Percentiles rank a stretch among this genome's conserved stretches.
These are phyloP conservation scores for Euthynnus affinis DNA, from an alignment of 2,797 vertebrate species.

Conservation along the genomic window DNA sequence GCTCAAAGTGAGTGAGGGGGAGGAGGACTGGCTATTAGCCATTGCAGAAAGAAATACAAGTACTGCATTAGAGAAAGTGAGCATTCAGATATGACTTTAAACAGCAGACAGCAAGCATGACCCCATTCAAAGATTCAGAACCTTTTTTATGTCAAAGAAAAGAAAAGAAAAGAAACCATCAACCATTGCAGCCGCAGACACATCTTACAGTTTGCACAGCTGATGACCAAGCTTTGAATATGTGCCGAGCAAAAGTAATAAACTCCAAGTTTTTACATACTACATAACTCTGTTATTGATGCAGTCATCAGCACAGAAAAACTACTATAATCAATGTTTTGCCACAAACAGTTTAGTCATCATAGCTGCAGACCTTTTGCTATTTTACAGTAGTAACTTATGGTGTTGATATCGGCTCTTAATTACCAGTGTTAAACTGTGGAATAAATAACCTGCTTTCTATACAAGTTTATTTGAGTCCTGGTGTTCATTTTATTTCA, in stretches of 20 bases:
- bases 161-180: neutral
- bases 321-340: neutral
- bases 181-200: conserved; percentile 9
- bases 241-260: neutral
- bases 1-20: conserved; percentile 2
- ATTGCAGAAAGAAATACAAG: conserved; percentile 20
- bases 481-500: conserved; percentile 1
- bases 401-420: conserved; percentile 1
- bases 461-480: neutral
- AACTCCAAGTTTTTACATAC: neutral
- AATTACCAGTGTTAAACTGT: conserved; percentile 5
- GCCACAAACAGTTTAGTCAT: neutral
- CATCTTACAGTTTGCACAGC: neutral
- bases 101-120: neutral
- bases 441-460: conserved; percentile 12
- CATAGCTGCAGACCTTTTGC: neutral
- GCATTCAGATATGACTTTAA: neutral
- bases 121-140: conserved; percentile 27
- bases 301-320: conserved; percentile 7
- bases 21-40: conserved; percentile 34
- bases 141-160: conserved; percentile 42
- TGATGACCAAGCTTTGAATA: conserved; percentile 28
- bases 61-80: conserved; percentile 16
- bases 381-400: conserved; percentile 3
- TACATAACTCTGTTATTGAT: neutral